phyloP scores from a whole-genome alignment of 2,888 invertebrate genomes.

The Drosophila imparisetae region DNA sequence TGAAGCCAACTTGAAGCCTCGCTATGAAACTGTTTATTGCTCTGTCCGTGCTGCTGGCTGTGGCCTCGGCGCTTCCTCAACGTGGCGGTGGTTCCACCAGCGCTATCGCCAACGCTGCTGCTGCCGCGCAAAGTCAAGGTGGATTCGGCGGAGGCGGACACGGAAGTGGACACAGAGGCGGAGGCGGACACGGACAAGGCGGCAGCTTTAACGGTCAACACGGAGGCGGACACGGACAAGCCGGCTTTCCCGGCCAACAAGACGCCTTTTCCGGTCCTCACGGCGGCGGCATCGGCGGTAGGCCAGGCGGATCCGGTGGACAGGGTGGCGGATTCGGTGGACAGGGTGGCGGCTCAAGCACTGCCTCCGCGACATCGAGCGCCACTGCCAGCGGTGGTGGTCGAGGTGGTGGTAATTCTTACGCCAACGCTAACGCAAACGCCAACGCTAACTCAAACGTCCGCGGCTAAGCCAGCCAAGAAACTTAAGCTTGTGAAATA shows the following conservation, averaged over 20 bases:
- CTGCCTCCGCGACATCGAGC: background rate
- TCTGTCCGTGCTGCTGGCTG: conserved; percentile 47
- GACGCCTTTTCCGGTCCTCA: too few species aligned
- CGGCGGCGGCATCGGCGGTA: accelerated
- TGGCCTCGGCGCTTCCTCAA: conserved; percentile 47
- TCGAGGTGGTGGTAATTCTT: conserved; percentile 22
- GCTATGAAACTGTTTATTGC: conserved; percentile 64
- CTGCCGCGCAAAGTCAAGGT: conserved; percentile 14
- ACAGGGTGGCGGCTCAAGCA: background rate
- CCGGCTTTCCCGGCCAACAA: background rate
- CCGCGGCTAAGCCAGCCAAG: conserved; percentile 29
- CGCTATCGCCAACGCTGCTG: conserved; percentile 26
- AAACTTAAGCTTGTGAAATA: conserved; percentile 15
- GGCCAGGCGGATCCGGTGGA: background rate
- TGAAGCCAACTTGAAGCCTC: conserved; percentile 44
- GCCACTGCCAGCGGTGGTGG: background rate
- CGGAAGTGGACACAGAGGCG: background rate
- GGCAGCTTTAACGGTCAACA: too few species aligned
- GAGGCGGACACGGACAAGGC: too few species aligned
- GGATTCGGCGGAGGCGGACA: background rate
- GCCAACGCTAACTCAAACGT: conserved; percentile 16
- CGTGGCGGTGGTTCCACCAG: conserved; percentile 19
- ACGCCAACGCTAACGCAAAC: conserved; percentile 19
- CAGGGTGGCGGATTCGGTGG: background rate
- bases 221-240: background rate